A percentile compares a stretch with the other conserved stretches of the same genome.
Conservation (phyloP, 2,113 vertebrate genomes). For the Struthidea cinerea region DNA sequence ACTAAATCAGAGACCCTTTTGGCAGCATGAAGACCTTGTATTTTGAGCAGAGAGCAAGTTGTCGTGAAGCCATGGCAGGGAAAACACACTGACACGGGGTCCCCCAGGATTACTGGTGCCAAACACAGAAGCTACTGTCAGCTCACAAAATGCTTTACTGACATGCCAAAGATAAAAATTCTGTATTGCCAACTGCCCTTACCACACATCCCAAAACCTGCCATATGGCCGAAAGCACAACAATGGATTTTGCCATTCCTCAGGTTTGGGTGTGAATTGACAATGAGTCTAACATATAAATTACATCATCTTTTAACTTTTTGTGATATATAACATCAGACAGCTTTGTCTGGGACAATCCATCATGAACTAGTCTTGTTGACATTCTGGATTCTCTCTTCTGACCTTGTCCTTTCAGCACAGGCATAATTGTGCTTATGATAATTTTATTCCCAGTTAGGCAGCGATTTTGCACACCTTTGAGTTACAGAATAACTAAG, state of each 20-base stretch:
- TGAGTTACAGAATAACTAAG: constrained; percentile 46
- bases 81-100: not conserved
- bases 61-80: not conserved
- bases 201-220: not conserved
- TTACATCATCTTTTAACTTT: constrained; percentile 58
- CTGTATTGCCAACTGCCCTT: not conserved
- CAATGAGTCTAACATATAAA: constrained; percentile 35
- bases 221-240: not conserved
- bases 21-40: not conserved
- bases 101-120: not conserved
- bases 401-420: constrained; percentile 58
- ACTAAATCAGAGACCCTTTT: not conserved
- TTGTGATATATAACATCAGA: constrained; percentile 45
- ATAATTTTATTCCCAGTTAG: constrained; percentile 60
- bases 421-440: constrained; percentile 47
- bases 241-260: constrained; percentile 11
- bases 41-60: not conserved
- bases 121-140: constrained; percentile 17
- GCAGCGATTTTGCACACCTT: constrained; percentile 50
- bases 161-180: not conserved
- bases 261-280: not conserved
- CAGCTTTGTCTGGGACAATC: constrained; percentile 50
- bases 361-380: constrained; percentile 52
- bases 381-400: constrained; percentile 51
- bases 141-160: not conserved